Evolutionary conservation across 2,888 invertebrate genomes (phyloP), one percentile per base, ranked within the genome.

Genomic region (Scrobipalpa atriplicella): DNA sequence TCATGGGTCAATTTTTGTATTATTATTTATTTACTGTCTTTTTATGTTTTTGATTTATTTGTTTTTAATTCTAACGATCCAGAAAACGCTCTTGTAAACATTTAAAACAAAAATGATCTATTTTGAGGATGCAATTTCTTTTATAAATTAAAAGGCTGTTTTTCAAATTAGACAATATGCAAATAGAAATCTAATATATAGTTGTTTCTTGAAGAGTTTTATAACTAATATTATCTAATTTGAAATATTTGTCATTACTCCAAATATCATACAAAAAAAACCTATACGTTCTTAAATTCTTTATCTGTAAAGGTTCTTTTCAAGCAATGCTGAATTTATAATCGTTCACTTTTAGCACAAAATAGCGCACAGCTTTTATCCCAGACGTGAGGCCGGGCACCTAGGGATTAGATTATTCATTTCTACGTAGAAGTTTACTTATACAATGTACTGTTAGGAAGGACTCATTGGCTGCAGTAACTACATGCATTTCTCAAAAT

Each of bases 371-470:
- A 58, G 38, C 8, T 58, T 29, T 36, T 0, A 16, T 16, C 1
- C 5, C 18, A 60, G 65, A 66, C 65, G 61, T 18, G 68, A 66
- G 70, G 69, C 67, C 69, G 69, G 62, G 69, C 67, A 29, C 13
- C 43, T 62, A 69, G 69, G 39, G 39, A 38, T 66, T 67, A 70
- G 67, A 66, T 70, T 69, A 71, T 16, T 67, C 69, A 69, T 69
- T 72, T 73, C 67, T 68, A 62, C 54, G 70, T 72, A 70, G 73
- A 67, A 69, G 71, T 71, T 72, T 67, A 63, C 47, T 29, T 62
- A 21, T 51, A 62, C 2, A 3, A 62, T 8, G 13, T 19, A 43
- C 41, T 13, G 21, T 62, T 43, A 29, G 29, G 11, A 62, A 29
- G 29, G 11, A 38, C n/a, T 13, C 16, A 58, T 58, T 38, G 38